Evolutionary conservation across 2,888 invertebrate species (phyloP), one percentile per base, ranked within the genome.

Genomic region (Macrosoma leucophasiata): DNA sequence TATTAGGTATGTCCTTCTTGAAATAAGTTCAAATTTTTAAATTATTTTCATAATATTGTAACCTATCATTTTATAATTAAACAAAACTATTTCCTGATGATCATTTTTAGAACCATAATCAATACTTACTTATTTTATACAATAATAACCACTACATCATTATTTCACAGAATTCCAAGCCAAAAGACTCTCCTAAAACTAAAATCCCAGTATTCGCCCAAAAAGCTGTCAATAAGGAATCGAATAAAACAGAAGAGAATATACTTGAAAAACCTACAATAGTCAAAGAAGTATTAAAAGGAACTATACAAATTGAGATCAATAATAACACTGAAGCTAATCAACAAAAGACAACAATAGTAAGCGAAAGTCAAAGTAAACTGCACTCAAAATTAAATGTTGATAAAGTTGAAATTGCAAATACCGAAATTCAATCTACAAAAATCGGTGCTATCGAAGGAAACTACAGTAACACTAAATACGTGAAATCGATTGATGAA

Each of bases 221-320:
- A 39, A 44, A 41, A 44, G 44, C 30, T 4, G n/a, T 22, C 10
- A 24, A 21, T 41, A 36, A 46, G 0, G 12, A 34, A 7, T 3
- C 3, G 11, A 11, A 20, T 9, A 22, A 33, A 15, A 14, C 3
- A 26, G 41, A 38, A 26, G 26, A 37, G 10, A n/a, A 34, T 9
- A 14, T 33, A 4, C 35, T 36, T 6, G 47, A 55, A 14, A 62
- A 52, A 31, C 72, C 74, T 1, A 58, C 58, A 41, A 67, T 74
- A 20, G 61, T 71, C 0, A 55, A 72, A 13, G 67, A 66, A 49
- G 30, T 69, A 12, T 42, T 65, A 4, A 69, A 72, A 47, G 43
- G 8, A n/a, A n/a, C n/a, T n/a, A n/a, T n/a, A n/a, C n/a, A n/a
- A n/a, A n/a, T n/a, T n/a, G n/a, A n/a, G n/a, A n/a, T n/a, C n/a